These are phyloP conservation scores for Bombus cullumanus DNA, from an alignment of 1,140 invertebrate genomes.

Conservation along the genomic window DNA sequence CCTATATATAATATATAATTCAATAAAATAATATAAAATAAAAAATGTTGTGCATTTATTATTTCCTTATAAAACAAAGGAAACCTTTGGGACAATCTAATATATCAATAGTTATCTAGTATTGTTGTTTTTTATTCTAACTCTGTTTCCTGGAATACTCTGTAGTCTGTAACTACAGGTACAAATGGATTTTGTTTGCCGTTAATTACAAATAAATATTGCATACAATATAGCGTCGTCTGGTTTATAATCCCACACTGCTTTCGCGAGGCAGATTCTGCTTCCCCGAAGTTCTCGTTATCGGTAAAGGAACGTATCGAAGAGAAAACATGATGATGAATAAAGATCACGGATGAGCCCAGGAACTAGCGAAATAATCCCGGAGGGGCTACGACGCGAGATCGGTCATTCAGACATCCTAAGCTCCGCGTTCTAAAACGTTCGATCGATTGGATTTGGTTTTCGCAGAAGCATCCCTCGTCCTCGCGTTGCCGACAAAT, in stretches of 20 bases:
- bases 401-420: neutral
- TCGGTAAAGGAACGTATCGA: neutral
- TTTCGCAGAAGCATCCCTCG: neutral
- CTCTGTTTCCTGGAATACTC: too few species aligned
- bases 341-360: neutral
- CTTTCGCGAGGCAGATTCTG: neutral
- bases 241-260: neutral
- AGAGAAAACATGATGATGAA: neutral
- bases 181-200: too few species aligned
- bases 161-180: too few species aligned
- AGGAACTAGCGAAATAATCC: neutral
- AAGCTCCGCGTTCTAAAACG: neutral
- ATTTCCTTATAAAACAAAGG: too few species aligned
- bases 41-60: too few species aligned
- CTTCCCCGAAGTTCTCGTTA: neutral
- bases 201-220: too few species aligned
- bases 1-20: too few species aligned
- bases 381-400: neutral
- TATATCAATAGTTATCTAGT: too few species aligned
- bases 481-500: constrained; percentile 15
- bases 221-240: neutral
- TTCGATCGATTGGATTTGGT: neutral
- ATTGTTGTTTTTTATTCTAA: too few species aligned
- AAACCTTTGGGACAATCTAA: too few species aligned
- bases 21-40: too few species aligned